Evolutionary conservation across 2,888 invertebrate species (phyloP).

Genomic region (Leptothorax acervorum): DNA sequence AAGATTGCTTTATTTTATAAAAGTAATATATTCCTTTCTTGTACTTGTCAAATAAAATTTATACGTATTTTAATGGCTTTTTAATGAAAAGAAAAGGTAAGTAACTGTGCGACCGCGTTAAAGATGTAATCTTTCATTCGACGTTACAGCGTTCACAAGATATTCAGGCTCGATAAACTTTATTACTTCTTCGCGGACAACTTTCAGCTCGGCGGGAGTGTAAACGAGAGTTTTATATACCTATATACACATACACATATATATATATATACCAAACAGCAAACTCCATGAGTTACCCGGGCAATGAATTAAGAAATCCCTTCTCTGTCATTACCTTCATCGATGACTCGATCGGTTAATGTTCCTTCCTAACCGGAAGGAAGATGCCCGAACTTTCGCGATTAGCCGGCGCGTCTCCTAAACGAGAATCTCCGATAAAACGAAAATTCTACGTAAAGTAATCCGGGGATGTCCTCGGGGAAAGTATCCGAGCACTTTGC

Average conservation of each 20-base stretch:
- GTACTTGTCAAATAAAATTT: neutral
- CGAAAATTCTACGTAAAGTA: conserved; percentile 11
- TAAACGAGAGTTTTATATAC: conserved; percentile 4
- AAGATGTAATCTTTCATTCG: neutral
- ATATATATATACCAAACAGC: neutral
- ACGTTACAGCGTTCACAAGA: neutral
- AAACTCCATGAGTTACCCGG: conserved; percentile 23
- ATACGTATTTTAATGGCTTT: neutral
- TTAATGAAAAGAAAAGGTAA: neutral
- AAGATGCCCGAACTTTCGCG: conserved; percentile 18
- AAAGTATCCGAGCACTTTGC: neutral
- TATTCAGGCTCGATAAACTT: neutral
- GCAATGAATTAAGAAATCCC: conserved; percentile 21
- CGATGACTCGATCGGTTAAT: conserved; percentile 16
- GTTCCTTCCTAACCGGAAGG: neutral
- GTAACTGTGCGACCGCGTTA: neutral
- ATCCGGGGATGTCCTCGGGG: neutral
- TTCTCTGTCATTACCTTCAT: neutral
- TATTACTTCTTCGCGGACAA: neutral
- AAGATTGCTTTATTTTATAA: neutral
- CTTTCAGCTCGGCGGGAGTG: neutral
- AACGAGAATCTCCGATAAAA: conserved; percentile 17
- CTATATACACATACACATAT: no score
- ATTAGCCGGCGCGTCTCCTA: conserved; percentile 3
- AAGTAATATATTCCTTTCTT: neutral